Conservation (phyloP, 2,797 vertebrate genomes). For the Sebastes cheni region DNA sequence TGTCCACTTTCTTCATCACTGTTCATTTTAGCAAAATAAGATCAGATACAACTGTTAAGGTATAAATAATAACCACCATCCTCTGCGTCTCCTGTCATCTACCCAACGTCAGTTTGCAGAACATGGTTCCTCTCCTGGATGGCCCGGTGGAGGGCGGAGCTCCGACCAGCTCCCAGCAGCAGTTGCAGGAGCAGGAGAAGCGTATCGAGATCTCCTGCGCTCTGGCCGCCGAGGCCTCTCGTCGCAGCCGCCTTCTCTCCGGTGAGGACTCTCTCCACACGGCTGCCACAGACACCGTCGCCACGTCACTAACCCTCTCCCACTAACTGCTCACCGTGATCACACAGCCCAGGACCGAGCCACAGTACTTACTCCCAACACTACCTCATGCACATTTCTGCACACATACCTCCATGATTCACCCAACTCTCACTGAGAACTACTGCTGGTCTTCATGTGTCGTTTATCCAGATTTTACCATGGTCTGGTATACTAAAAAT, state of each 20-base stretch:
- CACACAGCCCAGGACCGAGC: neutral
- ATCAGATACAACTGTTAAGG: neutral
- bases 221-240: constrained; percentile 95
- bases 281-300: neutral
- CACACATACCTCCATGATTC: neutral
- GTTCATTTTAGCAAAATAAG: neutral
- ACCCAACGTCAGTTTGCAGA: constrained; percentile 87
- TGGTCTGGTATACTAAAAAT: neutral
- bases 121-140: constrained; percentile 90
- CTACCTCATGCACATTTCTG: neutral
- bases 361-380: neutral
- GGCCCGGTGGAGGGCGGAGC: constrained; percentile 85
- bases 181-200: constrained; percentile 96
- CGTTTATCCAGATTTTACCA: neutral
- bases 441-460: neutral
- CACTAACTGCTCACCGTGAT: neutral
- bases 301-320: neutral
- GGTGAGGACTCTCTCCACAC: constrained; percentile 81
- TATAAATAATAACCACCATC: neutral
- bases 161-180: constrained; percentile 84
- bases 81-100: neutral
- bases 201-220: constrained; percentile 95
- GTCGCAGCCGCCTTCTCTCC: constrained; percentile 93
- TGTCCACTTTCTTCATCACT: neutral
- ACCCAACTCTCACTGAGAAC: neutral